Evolutionary conservation across 1,140 invertebrate genomes (phyloP), one percentile per base, ranked within the genome.

Genomic region (Adelges cooleyi): DNA sequence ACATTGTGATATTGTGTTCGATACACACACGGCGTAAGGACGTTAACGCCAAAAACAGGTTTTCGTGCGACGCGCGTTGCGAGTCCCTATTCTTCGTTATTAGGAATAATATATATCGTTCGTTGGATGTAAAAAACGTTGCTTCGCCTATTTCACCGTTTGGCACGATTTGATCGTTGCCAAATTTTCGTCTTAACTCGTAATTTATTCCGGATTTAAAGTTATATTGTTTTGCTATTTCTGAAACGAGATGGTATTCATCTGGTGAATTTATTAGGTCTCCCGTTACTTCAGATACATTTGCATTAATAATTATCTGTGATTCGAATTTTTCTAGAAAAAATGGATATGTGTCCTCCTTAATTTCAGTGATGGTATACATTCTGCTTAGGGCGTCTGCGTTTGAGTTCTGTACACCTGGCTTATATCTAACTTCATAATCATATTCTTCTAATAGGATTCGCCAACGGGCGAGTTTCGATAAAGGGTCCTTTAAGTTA

Each of bases 391-490:
- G 18, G 1, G 22, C 38, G 15, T 66, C 75, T 3, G 72, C 74
- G 44, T 73, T 73, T 3, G 56, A 59, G 54, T 76, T 75, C 36
- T 67, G 27, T 66, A 68, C 72, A 2, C 75, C 75, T 42, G 71
- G 62, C 68, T 75, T 73, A 67, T 80, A 75, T 27, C 71, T 65
- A 13, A 80, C 73, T 46, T 76, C 69, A 67, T 74, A 76, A n/a
- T n/a, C n/a, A n/a, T n/a, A n/a, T n/a, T n/a, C n/a, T n/a, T n/a
- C n/a, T n/a, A n/a, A n/a, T n/a, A n/a, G n/a, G n/a, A n/a, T n/a
- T n/a, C n/a, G n/a, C n/a, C n/a, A n/a, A n/a, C n/a, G n/a, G n/a
- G n/a, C n/a, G n/a, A n/a, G n/a, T n/a, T n/a, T n/a, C n/a, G n/a
- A n/a, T n/a, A n/a, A n/a, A n/a, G n/a, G n/a, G n/a, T n/a, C n/a